phyloP scores from a whole-genome alignment of 1,140 invertebrate species.

The Ephestia elutella region DNA sequence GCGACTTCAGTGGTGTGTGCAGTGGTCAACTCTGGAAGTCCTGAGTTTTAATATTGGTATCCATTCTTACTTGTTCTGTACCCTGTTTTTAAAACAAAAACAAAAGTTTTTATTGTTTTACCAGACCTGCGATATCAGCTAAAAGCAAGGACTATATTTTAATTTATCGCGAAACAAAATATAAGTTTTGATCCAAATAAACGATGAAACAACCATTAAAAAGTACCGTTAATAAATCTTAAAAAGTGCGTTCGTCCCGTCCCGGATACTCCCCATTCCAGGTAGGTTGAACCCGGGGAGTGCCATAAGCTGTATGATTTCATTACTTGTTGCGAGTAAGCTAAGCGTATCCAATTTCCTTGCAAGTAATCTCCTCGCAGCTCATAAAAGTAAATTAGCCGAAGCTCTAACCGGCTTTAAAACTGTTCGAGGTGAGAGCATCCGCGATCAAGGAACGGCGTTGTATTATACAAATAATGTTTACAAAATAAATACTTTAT shows the following conservation, averaged over 20 bases:
- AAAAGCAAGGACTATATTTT: too few species aligned
- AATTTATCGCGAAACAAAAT: too few species aligned
- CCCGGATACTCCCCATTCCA: background rate
- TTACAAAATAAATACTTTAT: background rate
- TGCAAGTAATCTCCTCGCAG: conserved; percentile 28
- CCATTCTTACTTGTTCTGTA: too few species aligned
- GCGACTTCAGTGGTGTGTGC: too few species aligned
- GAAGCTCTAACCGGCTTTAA: conserved; percentile 19
- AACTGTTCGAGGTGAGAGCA: conserved; percentile 11
- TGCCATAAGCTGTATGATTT: conserved; percentile 14
- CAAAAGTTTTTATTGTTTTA: too few species aligned
- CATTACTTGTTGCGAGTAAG: conserved; percentile 16
- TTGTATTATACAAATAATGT: conserved; percentile 7
- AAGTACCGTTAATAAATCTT: background rate
- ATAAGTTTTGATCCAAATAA: too few species aligned
- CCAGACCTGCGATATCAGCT: too few species aligned
- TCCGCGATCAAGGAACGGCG: background rate
- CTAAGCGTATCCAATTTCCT: conserved; percentile 26
- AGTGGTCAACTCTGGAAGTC: too few species aligned
- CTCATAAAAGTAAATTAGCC: conserved; percentile 38
- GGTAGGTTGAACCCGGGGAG: background rate
- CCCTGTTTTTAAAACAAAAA: too few species aligned
- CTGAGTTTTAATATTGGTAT: too few species aligned
- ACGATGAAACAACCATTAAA: too few species aligned
- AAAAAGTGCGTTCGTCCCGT: background rate